Base-by-base conservation (phyloP, 2,113 vertebrate species). In the Tachuris rubrigastra region DNA sequence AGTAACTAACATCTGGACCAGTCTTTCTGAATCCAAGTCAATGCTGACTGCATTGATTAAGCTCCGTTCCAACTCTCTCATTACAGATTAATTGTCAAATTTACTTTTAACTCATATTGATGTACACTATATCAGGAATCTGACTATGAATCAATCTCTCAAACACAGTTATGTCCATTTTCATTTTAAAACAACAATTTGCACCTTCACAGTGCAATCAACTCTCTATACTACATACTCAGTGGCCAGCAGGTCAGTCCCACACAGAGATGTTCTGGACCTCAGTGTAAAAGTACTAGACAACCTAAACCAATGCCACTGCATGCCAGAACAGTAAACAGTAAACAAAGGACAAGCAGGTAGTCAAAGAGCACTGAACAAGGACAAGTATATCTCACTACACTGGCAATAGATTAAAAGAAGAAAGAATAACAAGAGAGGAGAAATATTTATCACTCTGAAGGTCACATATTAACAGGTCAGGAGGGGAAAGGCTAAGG, bases 161-260 rank as follows among this genome's bases (percentile, higher is more conserved):
- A 35, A 47, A 76, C 37, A 30, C 9, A 39, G 5, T 52, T 88
- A 58, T 21, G 24, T 28, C 16, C 7, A 39, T 56, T 73, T 27
- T 62, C 22, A 71, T 67, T 87, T 62, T 19, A 14, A 65, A 68
- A n/a, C 31, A 58, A 35, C 20, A 72, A 12, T 60, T 60, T 0
- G 0, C 9, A 25, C 35, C 73, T 75, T 72, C 53, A 76, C 0
- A 0, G 25, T 30, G 8, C 14, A 49, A 25, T 52, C 41, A 80
- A 49, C 37, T 46, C 18, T 93, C 39, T 44, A 3, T 52, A 18
- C 6, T 22, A 23, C 22, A 6, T n/a, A 50, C 8, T 52, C 41
- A 82, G 37, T 82, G 30, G 44, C 17, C n/a, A 83, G 53, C 5
- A 93, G 31, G 22, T 49, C 53, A 49, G n/a, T 20, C 25, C 44